Conservation (phyloP, 1,140 invertebrate species). For the Hylaeus volcanicus region DNA sequence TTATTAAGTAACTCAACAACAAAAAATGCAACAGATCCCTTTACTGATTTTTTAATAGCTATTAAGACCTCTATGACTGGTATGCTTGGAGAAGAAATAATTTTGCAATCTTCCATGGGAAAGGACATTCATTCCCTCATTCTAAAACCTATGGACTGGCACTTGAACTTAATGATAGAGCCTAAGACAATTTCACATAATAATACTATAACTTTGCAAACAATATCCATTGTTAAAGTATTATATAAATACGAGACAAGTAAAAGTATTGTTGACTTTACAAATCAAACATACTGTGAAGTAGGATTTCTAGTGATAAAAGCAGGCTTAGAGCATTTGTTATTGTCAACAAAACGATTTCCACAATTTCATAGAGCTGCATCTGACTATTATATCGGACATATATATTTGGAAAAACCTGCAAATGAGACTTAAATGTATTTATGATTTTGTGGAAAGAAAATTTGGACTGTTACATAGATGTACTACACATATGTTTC, state of each 20-base stretch:
- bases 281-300: conserved; percentile 68
- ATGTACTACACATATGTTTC: neutral
- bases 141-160: conserved; percentile 73
- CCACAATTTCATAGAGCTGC: conserved; percentile 71
- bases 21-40: conserved; percentile 54
- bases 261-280: conserved; percentile 54
- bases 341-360: conserved; percentile 70
- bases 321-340: conserved; percentile 73
- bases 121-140: conserved; percentile 69
- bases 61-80: conserved; percentile 64
- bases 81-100: conserved; percentile 68
- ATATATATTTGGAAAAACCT: conserved; percentile 60
- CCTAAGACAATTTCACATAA: conserved; percentile 40
- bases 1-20: conserved; percentile 24
- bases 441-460: neutral
- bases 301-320: conserved; percentile 68
- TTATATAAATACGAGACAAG: conserved; percentile 74
- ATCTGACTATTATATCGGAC: conserved; percentile 71
- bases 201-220: conserved; percentile 60
- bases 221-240: conserved; percentile 69
- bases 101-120: conserved; percentile 67
- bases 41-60: conserved; percentile 74
- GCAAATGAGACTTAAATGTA: neutral
- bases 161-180: conserved; percentile 71
- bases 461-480: neutral